These are phyloP conservation scores for Eledona agricola DNA, from an alignment of 2,888 invertebrate species.

Conservation along the genomic window DNA sequence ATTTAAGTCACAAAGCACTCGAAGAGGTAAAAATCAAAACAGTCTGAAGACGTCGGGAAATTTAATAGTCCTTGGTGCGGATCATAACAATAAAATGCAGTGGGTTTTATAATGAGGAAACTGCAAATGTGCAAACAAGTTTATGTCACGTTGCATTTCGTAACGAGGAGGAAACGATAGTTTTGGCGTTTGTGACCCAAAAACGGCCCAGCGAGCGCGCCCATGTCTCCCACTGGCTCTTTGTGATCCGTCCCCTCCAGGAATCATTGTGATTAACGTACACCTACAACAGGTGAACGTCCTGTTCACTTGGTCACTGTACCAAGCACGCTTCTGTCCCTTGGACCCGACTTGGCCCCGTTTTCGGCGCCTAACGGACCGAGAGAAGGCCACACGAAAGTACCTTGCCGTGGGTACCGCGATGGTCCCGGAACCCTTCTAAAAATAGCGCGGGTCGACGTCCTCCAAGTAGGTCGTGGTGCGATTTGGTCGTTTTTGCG, in stretches of 20 bases:
- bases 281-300: slow-evolving; percentile 49
- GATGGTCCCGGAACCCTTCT: slow-evolving; percentile 12
- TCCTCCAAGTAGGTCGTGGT: too few relatives aligned
- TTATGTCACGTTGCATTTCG: too few relatives aligned
- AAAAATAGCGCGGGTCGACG: slow-evolving; percentile 40
- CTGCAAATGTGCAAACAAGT: too few relatives aligned
- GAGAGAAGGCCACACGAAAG: slow-evolving; percentile 48
- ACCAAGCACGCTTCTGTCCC: slow-evolving; percentile 38
- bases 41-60: too few relatives aligned
- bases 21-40: too few relatives aligned
- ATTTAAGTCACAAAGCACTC: too few relatives aligned
- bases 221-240: background rate
- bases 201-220: slow-evolving; percentile 2
- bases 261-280: slow-evolving; percentile 33
- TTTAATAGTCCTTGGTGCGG: too few relatives aligned
- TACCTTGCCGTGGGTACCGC: slow-evolving; percentile 28
- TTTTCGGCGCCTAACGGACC: slow-evolving; percentile 45
- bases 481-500: slow-evolving; percentile 45
- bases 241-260: slow-evolving; percentile 28
- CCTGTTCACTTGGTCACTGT: slow-evolving; percentile 52
- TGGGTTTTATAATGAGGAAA: too few relatives aligned
- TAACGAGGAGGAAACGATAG: background rate
- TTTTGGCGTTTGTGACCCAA: slow-evolving; percentile 7
- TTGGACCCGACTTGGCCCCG: slow-evolving; percentile 39
- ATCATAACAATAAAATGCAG: too few relatives aligned